Conservation (phyloP, 2,113 vertebrate species). For the Platichthys flesus region DNA sequence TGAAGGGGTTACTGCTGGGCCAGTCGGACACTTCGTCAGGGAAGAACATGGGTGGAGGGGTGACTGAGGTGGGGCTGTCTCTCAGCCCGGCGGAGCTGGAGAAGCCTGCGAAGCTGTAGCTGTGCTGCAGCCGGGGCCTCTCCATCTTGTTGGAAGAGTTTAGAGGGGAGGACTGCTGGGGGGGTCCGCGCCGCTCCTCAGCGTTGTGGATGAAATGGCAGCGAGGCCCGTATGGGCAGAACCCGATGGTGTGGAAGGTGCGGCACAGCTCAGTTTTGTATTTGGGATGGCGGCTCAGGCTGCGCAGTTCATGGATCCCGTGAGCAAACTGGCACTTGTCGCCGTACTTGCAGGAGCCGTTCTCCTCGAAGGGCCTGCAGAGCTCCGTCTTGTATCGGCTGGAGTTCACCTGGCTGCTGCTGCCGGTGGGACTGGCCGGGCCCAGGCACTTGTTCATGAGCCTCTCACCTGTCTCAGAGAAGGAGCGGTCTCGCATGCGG, state of each 20-base stretch:
- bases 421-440: conserved; percentile 80
- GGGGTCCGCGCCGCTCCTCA: conserved; percentile 93
- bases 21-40: conserved; percentile 91
- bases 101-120: conserved; percentile 98
- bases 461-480: conserved; percentile 94
- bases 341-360: conserved; percentile 96
- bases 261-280: conserved; percentile 99
- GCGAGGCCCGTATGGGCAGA: conserved; percentile 96
- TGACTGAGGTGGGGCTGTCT: conserved; percentile 98
- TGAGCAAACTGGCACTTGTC: conserved; percentile 99
- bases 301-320: conserved; percentile 96
- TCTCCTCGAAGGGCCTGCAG: conserved; percentile 98
- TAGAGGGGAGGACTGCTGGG: conserved; percentile 80
- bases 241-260: conserved; percentile 99
- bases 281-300: conserved; percentile 96
- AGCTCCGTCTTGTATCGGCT: conserved; percentile 99
- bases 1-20: conserved; percentile 97
- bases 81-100: conserved; percentile 90
- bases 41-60: conserved; percentile 94
- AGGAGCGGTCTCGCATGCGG: conserved; percentile 94
- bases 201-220: conserved; percentile 99
- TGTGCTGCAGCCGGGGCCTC: conserved; percentile 96
- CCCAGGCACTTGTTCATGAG: conserved; percentile 88
- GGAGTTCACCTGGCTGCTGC: conserved; percentile 92
- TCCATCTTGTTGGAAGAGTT: conserved; percentile 86